phyloP scores from a whole-genome alignment of 1,140 invertebrate genomes.

The Drosophila pseudoobscura region DNA sequence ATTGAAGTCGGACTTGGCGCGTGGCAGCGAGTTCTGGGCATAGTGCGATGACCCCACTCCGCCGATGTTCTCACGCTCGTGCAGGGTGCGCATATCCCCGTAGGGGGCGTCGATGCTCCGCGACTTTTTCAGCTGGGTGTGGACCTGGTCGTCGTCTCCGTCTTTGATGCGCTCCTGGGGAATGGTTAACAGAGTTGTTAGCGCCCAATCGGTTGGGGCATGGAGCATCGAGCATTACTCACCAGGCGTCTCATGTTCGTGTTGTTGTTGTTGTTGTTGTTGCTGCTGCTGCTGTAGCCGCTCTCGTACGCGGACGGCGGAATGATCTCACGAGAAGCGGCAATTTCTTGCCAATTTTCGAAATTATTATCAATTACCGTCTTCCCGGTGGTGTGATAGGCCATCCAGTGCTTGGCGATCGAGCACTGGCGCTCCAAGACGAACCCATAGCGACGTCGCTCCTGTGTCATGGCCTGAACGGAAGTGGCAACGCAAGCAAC shows the following conservation, averaged over 20 bases:
- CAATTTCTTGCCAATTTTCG: slow-evolving; percentile 94
- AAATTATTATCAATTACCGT: slow-evolving; percentile 91
- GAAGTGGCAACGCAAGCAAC: slow-evolving; percentile 15
- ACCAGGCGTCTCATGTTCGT: slow-evolving; percentile 71
- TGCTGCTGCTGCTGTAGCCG: slow-evolving; percentile 58
- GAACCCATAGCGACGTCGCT: slow-evolving; percentile 95
- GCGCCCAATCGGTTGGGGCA: slow-evolving; percentile 33
- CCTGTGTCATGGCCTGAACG: slow-evolving; percentile 94
- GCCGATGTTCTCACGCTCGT: slow-evolving; percentile 83
- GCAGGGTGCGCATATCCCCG: slow-evolving; percentile 89
- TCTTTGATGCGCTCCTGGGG: slow-evolving; percentile 83
- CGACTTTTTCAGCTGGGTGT: slow-evolving; percentile 91
- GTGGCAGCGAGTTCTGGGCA: slow-evolving; percentile 85
- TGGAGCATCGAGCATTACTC: slow-evolving; percentile 37
- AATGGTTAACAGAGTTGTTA: slow-evolving; percentile 42
- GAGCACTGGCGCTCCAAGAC: slow-evolving; percentile 95
- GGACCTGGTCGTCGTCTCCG: slow-evolving; percentile 83
- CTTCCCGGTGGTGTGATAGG: slow-evolving; percentile 92
- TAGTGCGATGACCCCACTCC: slow-evolving; percentile 69
- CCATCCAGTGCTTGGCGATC: slow-evolving; percentile 95
- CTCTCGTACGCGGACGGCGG: slow-evolving; percentile 75
- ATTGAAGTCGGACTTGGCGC: slow-evolving; percentile 94
- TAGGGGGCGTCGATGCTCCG: slow-evolving; percentile 94
- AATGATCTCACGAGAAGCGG: slow-evolving; percentile 92
- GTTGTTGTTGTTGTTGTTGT: slow-evolving; percentile 41